Percentiles rank a stretch among this genome's conserved stretches.
These are phyloP conservation scores for Fulmarus glacialis DNA, from an alignment of 2,113 vertebrate species.

Conservation along the genomic window DNA sequence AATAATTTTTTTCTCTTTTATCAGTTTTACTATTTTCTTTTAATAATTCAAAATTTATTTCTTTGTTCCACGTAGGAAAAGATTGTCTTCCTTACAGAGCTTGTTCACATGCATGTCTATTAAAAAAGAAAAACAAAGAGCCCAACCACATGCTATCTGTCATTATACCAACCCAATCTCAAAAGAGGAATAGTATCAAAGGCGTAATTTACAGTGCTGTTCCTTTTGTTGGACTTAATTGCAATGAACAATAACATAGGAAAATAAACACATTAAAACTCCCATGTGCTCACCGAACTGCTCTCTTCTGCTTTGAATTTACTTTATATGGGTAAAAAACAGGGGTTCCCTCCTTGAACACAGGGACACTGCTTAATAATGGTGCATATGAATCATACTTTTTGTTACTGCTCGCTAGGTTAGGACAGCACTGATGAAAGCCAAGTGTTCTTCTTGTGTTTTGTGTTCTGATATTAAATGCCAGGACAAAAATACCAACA, in stretches of 20 bases:
- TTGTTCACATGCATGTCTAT: neutral
- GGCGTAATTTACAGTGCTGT: neutral
- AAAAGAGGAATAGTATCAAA: neutral
- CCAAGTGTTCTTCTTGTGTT: neutral
- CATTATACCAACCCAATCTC: neutral
- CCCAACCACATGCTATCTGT: neutral
- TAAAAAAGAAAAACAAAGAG: neutral
- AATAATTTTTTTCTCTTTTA: neutral
- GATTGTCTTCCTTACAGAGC: neutral
- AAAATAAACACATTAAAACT: neutral
- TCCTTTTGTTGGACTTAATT: conserved; percentile 18
- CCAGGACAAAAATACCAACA: neutral
- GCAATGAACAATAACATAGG: neutral
- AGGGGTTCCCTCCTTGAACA: neutral
- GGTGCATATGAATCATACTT: conserved; percentile 20
- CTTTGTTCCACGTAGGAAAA: neutral
- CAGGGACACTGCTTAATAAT: neutral
- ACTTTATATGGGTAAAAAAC: conserved; percentile 38
- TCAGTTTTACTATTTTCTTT: neutral
- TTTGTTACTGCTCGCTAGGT: neutral
- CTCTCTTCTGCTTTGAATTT: neutral
- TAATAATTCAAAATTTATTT: neutral
- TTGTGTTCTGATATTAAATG: neutral
- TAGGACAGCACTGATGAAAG: neutral
- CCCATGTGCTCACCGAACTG: neutral